phyloP scores from a whole-genome alignment of 2,113 vertebrate genomes.

The Phrynosoma platyrhinos region DNA sequence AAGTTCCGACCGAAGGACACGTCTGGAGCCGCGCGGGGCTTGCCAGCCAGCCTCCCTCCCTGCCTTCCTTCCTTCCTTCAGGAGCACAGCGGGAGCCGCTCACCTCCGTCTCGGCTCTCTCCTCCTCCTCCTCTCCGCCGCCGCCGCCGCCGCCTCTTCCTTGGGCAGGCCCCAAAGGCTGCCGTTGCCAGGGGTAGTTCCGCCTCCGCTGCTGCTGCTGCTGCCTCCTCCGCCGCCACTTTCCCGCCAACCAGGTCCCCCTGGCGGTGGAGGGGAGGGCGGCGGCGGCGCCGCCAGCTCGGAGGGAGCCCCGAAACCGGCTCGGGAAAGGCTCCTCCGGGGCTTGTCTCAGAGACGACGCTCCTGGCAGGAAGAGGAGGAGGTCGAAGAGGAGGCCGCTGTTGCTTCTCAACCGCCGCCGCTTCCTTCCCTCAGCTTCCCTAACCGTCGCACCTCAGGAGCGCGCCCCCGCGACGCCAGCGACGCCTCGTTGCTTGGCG shows the following conservation, averaged over 20 bases:
- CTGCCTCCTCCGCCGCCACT: not conserved
- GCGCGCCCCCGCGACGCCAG: not conserved
- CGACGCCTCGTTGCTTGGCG: not conserved
- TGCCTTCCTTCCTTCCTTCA: no score
- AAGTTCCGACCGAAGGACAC: no score
- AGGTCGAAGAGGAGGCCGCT: no score
- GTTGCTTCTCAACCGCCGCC: no score
- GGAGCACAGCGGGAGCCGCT: no score
- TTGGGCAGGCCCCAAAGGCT: not conserved
- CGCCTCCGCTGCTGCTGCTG: no score
- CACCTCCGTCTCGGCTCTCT: not conserved
- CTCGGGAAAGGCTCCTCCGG: not conserved
- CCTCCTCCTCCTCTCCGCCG: rapidly evolving
- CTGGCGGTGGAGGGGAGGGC: not conserved
- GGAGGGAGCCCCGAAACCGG: not conserved
- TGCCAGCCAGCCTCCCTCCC: no score
- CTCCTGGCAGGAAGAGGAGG: not conserved
- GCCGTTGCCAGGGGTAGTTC: not conserved
- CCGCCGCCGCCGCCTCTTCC: not conserved
- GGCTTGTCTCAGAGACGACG: not conserved
- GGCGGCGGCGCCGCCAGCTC: not conserved
- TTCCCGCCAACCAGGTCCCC: slow-evolving; percentile 3
- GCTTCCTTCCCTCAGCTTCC: no score
- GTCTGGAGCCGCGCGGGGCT: no score
- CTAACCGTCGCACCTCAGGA: not conserved